These are phyloP conservation scores for Melanotus villosus DNA, from an alignment of 2,888 invertebrate genomes.

Conservation along the genomic window DNA sequence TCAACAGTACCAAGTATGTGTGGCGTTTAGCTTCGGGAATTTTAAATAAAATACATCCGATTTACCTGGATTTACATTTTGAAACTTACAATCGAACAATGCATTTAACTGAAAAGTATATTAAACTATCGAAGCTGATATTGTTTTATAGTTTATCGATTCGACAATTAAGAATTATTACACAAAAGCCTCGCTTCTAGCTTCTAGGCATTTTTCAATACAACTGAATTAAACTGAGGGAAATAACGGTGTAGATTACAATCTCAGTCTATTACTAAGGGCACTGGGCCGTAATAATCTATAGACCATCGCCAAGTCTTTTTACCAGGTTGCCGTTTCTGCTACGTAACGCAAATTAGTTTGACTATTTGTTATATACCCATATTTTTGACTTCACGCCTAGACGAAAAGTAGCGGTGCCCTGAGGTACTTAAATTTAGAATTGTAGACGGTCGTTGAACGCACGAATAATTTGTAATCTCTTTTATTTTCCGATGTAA, in stretches of 20 bases:
- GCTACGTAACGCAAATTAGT: conserved; percentile 25
- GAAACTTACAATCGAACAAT: no score
- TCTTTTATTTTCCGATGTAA: conserved; percentile 13
- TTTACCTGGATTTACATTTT: not conserved
- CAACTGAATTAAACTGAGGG: not conserved
- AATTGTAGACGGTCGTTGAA: conserved; percentile 19
- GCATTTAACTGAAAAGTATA: no score
- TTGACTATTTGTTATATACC: conserved; percentile 13
- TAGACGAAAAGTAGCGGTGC: conserved; percentile 21
- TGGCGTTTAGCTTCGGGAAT: not conserved
- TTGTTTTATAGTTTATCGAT: not conserved
- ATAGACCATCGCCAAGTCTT: conserved; percentile 1
- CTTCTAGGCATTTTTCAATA: no score
- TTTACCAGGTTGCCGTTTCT: conserved; percentile 7
- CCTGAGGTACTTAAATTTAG: conserved; percentile 10
- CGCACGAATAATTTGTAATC: conserved; percentile 18
- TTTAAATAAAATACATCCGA: not conserved
- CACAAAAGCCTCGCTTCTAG: no score
- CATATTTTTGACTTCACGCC: conserved; percentile 12
- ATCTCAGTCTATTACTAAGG: conserved; percentile 14
- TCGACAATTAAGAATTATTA: no score
- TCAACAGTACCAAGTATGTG: not conserved
- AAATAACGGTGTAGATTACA: conserved; percentile 19
- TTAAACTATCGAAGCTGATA: no score
- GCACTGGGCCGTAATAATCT: conserved; percentile 18